phyloP scores from a whole-genome alignment of 1,140 invertebrate species.

The Pararge aegeria region DNA sequence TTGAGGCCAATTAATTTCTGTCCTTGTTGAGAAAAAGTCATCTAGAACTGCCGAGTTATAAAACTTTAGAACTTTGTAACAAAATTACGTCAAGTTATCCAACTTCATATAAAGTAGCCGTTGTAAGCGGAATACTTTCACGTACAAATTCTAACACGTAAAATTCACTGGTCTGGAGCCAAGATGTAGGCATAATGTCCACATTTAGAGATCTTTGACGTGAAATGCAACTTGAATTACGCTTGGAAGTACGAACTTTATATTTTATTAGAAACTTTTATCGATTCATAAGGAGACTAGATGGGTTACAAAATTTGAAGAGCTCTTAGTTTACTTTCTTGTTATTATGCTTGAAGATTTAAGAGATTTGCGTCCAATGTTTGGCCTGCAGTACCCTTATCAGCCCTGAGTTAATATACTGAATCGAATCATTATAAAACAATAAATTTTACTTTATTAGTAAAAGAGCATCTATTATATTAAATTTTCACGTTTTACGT shows the following conservation, averaged over 20 bases:
- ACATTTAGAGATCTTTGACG: slow-evolving; percentile 25
- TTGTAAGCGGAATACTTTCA: slow-evolving; percentile 32
- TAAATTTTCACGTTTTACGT: too few relatives aligned
- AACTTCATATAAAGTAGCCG: slow-evolving; percentile 31
- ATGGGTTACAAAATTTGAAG: slow-evolving; percentile 6
- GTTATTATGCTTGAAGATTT: not conserved
- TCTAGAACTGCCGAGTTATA: slow-evolving; percentile 22
- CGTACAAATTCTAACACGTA: slow-evolving; percentile 31
- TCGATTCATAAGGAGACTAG: slow-evolving; percentile 1
- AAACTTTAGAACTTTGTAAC: slow-evolving; percentile 29
- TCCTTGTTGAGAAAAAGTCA: slow-evolving; percentile 25
- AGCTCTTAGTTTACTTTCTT: not conserved
- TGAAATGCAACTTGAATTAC: slow-evolving; percentile 24
- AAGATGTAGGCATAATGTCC: slow-evolving; percentile 31
- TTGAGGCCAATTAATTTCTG: slow-evolving; percentile 9
- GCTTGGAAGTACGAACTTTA: slow-evolving; percentile 5
- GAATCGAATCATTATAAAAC: not conserved
- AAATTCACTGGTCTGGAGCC: slow-evolving; percentile 30
- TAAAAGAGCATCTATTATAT: too few relatives aligned
- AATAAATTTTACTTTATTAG: too few relatives aligned
- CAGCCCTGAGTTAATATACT: not conserved
- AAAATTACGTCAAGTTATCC: slow-evolving; percentile 32
- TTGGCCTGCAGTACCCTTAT: not conserved
- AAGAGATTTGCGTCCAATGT: not conserved
- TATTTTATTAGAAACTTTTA: slow-evolving; percentile 1